These are phyloP conservation scores for Apamea crenata DNA, from an alignment of 2,888 invertebrate species.

Conservation along the genomic window DNA sequence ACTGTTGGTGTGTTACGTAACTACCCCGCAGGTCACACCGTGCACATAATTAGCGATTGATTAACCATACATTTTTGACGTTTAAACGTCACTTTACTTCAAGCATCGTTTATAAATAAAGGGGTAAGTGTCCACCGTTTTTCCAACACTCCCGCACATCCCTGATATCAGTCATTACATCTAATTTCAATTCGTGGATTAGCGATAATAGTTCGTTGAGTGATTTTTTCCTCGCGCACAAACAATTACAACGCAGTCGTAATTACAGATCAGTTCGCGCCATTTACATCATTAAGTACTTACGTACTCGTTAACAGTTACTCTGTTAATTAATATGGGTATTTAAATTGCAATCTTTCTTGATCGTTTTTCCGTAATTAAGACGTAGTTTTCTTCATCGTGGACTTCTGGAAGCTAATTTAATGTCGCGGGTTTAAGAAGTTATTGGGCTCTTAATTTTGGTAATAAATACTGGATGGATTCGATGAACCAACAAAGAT, in stretches of 20 bases:
- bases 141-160: slow-evolving; percentile 38
- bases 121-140: slow-evolving; percentile 13
- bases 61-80: too few species aligned
- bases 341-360: slow-evolving; percentile 54
- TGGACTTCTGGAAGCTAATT: not conserved
- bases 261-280: slow-evolving; percentile 64
- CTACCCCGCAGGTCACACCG: too few species aligned
- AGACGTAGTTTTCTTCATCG: slow-evolving; percentile 39
- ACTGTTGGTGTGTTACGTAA: too few species aligned
- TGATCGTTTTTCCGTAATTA: slow-evolving; percentile 56
- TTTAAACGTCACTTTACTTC: too few species aligned
- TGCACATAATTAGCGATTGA: too few species aligned
- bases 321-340: slow-evolving; percentile 54
- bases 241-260: slow-evolving; percentile 62
- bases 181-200: slow-evolving; percentile 68
- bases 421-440: not conserved
- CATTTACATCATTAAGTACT: slow-evolving; percentile 56
- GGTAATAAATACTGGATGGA: not conserved
- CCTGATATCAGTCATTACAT: slow-evolving; percentile 67
- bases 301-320: slow-evolving; percentile 56
- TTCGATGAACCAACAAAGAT: not conserved
- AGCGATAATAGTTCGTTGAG: slow-evolving; percentile 71
- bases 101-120: too few species aligned
- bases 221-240: slow-evolving; percentile 71
- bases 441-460: not conserved